Conservation (phyloP, 2,888 invertebrate genomes). For the Augiades crinisus region DNA sequence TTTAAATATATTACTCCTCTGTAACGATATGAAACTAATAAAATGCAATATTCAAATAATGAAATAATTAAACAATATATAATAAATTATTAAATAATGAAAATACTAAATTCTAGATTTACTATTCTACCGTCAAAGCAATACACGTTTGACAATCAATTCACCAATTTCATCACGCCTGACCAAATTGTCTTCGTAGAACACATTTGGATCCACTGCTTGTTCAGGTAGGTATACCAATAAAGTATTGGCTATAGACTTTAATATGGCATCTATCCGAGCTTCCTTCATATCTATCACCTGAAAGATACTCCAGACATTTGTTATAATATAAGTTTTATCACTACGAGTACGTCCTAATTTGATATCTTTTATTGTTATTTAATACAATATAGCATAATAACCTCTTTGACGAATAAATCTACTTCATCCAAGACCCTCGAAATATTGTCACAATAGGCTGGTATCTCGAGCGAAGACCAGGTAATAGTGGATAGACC, state of each 20-base stretch:
- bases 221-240: slow-evolving; percentile 83
- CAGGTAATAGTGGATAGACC: slow-evolving; percentile 90
- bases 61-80: too few species aligned
- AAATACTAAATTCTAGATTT: too few species aligned
- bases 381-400: not conserved
- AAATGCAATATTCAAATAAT: too few species aligned
- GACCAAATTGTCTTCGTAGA: slow-evolving; percentile 83
- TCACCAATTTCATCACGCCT: slow-evolving; percentile 77
- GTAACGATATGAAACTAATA: too few species aligned
- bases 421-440: slow-evolving; percentile 82
- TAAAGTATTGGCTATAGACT: slow-evolving; percentile 81
- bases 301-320: slow-evolving; percentile 48
- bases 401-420: slow-evolving; percentile 84
- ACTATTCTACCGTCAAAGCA: too few species aligned
- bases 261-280: slow-evolving; percentile 85
- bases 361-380: not conserved
- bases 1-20: too few species aligned
- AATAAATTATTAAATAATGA: too few species aligned
- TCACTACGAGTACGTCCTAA: too few species aligned
- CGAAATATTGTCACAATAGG: slow-evolving; percentile 82
- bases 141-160: too few species aligned
- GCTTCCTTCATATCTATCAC: slow-evolving; percentile 89
- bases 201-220: slow-evolving; percentile 82
- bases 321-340: too few species aligned
- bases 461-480: slow-evolving; percentile 88